phyloP scores from a whole-genome alignment of 2,797 vertebrate species.

The Paedocypris micromegethes region DNA sequence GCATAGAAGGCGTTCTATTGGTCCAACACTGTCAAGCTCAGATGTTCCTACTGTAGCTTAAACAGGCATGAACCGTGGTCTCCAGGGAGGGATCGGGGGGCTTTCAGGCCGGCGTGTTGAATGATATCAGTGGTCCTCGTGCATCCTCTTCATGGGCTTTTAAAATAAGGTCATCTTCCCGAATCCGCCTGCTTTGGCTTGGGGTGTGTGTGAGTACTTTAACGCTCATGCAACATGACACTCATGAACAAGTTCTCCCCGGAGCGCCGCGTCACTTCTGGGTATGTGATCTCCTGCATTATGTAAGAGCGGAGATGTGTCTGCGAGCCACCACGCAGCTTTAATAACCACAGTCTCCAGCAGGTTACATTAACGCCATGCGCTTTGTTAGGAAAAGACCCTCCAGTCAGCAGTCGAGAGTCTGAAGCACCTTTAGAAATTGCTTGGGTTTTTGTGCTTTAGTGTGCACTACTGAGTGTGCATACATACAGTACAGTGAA shows the following conservation, averaged over 20 bases:
- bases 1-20: neutral
- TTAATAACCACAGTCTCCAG: conserved; percentile 14
- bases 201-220: conserved; percentile 7
- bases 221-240: conserved; percentile 14
- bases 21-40: conserved; percentile 16
- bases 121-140: conserved; percentile 4
- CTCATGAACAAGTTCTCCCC: conserved; percentile 13
- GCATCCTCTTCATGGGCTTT: neutral
- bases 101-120: neutral
- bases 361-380: conserved; percentile 19
- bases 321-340: conserved; percentile 5
- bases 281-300: conserved; percentile 20
- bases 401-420: neutral
- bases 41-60: conserved; percentile 16
- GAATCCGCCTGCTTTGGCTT: neutral
- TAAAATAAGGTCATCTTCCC: conserved; percentile 2
- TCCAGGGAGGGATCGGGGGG: conserved; percentile 14
- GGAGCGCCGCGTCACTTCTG: conserved; percentile 8
- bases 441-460: no score
- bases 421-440: no score
- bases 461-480: no score
- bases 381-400: conserved; percentile 16
- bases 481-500: no score
- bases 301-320: conserved; percentile 23
- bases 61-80: conserved; percentile 11